Conservation (phyloP, 2,113 vertebrate species). For the Thamnaconus septentrionalis region DNA sequence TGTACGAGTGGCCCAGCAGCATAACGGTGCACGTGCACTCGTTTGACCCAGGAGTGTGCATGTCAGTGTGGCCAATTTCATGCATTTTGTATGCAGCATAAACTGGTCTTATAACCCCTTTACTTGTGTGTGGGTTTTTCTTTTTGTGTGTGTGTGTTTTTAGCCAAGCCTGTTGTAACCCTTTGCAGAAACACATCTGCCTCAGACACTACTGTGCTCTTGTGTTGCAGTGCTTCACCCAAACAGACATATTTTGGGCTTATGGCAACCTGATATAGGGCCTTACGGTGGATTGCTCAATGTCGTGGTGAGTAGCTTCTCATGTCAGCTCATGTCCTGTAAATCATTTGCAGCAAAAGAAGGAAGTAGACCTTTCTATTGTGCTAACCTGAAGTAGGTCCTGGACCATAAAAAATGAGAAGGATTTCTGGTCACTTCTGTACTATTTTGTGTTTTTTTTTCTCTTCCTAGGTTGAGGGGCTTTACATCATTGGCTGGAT, state of each 20-base stretch:
- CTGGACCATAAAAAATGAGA: no score
- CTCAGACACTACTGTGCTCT: slow-evolving; percentile 15
- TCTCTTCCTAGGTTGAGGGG: slow-evolving; percentile 86
- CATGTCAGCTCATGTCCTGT: background rate
- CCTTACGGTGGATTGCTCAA: slow-evolving; percentile 98
- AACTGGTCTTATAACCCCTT: no score
- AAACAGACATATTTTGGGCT: slow-evolving; percentile 90
- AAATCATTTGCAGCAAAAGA: no score
- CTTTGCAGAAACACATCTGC: background rate
- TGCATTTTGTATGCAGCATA: no score
- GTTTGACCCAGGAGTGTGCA: no score
- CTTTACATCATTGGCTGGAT: slow-evolving; percentile 98
- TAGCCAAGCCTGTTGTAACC: background rate
- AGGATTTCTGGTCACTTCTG: no score
- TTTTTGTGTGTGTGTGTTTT: no score
- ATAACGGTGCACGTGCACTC: slow-evolving; percentile 27
- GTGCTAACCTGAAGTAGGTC: no score
- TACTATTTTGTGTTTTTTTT: background rate
- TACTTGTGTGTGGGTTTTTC: no score
- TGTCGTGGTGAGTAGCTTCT: slow-evolving; percentile 86
- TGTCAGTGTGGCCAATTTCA: no score
- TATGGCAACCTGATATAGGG: slow-evolving; percentile 99
- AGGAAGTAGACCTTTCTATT: no score
- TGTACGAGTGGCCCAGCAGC: slow-evolving; percentile 71
- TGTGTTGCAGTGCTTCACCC: slow-evolving; percentile 87